phyloP scores from a whole-genome alignment of 2,888 invertebrate genomes.

The Catocala nupta region DNA sequence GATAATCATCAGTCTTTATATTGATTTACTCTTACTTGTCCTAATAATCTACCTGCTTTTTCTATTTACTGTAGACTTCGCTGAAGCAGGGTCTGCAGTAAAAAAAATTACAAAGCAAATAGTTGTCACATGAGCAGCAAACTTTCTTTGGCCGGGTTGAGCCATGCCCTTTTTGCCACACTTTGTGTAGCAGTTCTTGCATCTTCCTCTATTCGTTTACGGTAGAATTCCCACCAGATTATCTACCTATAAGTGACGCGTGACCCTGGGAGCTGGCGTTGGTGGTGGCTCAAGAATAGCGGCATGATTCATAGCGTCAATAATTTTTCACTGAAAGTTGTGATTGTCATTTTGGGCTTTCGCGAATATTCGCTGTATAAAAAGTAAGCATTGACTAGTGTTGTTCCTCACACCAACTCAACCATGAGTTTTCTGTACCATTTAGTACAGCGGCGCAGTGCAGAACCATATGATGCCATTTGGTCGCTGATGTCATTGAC shows the following conservation, averaged over 20 bases:
- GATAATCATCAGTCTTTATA: no score
- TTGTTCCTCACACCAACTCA: not conserved
- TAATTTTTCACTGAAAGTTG: not conserved
- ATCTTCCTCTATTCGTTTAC: not conserved
- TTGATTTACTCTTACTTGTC: no score
- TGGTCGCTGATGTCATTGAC: constrained; percentile 27
- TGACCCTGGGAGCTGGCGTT: not conserved
- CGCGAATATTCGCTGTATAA: no score
- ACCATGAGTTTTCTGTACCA: constrained; percentile 1
- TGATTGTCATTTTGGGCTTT: not conserved
- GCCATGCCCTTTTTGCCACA: constrained; percentile 2
- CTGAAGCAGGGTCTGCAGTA: no score
- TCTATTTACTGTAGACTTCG: no score
- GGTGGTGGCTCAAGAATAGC: not conserved
- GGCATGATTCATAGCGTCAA: not conserved
- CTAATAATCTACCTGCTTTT: no score
- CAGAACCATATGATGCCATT: constrained; percentile 27
- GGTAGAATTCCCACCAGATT: not conserved
- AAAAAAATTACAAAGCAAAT: constrained; percentile 2
- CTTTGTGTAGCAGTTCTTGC: not conserved
- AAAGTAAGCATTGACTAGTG: no score
- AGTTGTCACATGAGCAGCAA: not conserved
- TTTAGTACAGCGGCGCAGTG: constrained; percentile 9
- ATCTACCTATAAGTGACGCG: not conserved
- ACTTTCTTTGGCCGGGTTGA: constrained; percentile 7